Percentiles rank a stretch among this genome's conserved stretches.
Conservation (phyloP, 1,140 invertebrate genomes). For the Trachelipus rathkii region DNA sequence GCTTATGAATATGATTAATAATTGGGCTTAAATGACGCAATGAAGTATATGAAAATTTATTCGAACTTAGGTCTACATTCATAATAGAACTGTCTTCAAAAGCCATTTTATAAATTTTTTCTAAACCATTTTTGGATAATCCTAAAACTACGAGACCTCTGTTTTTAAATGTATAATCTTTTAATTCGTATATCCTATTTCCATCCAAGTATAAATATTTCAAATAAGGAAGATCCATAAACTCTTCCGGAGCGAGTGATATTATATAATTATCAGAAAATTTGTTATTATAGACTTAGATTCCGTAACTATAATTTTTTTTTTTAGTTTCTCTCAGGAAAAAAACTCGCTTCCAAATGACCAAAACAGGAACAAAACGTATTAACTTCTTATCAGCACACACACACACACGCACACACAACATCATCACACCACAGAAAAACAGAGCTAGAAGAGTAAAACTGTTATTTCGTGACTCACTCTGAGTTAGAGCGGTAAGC, state of each 20-base stretch:
- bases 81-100: slow-evolving; percentile 41
- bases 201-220: slow-evolving; percentile 37
- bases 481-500: no score
- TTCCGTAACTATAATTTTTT: no score
- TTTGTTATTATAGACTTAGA: no score
- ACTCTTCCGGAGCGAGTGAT: slow-evolving; percentile 53
- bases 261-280: slow-evolving; percentile 72
- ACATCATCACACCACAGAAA: no score
- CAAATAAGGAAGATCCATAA: slow-evolving; percentile 36
- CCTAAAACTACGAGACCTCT: slow-evolving; percentile 35
- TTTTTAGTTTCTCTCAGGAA: no score
- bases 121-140: slow-evolving; percentile 37
- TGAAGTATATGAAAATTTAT: slow-evolving; percentile 35
- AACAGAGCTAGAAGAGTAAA: no score
- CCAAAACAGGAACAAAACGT: no score
- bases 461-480: no score
- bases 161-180: slow-evolving; percentile 39
- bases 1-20: slow-evolving; percentile 50
- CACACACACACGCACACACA: no score
- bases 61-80: slow-evolving; percentile 34
- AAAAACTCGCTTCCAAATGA: no score
- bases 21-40: slow-evolving; percentile 39
- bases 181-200: slow-evolving; percentile 39
- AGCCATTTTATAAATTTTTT: slow-evolving; percentile 36
- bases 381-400: no score